Base-by-base conservation (phyloP, 2,888 invertebrate species). In the Drosophila subsilvestris region DNA sequence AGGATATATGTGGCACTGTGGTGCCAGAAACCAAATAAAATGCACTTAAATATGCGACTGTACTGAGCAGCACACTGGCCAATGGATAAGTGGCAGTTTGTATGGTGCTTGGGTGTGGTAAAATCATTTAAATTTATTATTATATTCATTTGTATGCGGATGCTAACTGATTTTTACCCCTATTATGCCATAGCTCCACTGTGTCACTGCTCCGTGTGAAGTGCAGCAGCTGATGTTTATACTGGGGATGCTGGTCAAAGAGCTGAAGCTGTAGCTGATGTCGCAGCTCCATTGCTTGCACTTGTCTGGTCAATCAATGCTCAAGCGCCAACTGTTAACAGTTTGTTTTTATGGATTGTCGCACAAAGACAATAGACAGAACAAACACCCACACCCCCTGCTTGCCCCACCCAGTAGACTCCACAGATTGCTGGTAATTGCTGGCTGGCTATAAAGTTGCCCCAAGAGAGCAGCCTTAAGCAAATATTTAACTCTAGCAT, bases 271-370 rank as follows among this genome's bases (percentile, higher is more conserved):
- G 29, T 25, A n/a, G 37, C 43, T 37, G 43, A 32, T 22, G 22
- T 22, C 5, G 12, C 32, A 72, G 74, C 75, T 80, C 74, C 82
- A 85, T 86, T 86, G 59, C 65, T 66, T 84, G 78, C 86, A 88
- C 85, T 86, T 84, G 85, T 86, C 82, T 84, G 80, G 82, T 89
- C 86, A 86, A 81, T 89, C 86, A 88, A 86, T 82, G 83, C 76
- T 67, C 54, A 29, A 69, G 63, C 71, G 69, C 70, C 83, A 83
- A 82, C 83, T 75, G 68, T 78, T 78, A 76, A 78, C 86, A 80
- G 80, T 80, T 82, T 85, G 78, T 65, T 83, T 83, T 83, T 83
- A 83, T 83, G 68, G 78, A 61, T 72, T 80, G 80, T 76, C 80
- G 74, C 86, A 74, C 76, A 82, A 80, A 80, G 86, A 78, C 83